phyloP scores from a whole-genome alignment of 2,797 vertebrate genomes.

The Lindbergichthys nudifrons region DNA sequence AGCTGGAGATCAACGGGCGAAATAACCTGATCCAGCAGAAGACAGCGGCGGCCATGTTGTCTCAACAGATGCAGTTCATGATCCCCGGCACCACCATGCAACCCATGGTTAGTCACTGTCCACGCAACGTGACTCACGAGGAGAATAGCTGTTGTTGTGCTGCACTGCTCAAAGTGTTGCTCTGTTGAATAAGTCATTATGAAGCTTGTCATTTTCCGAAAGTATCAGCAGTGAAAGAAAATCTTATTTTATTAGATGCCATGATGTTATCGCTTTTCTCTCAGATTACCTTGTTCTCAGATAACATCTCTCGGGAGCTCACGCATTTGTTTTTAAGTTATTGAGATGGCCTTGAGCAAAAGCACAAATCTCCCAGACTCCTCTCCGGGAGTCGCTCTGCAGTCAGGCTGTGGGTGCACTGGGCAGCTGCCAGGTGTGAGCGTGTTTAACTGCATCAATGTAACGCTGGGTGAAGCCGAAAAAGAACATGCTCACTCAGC shows the following conservation, averaged over 20 bases:
- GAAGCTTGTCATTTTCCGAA: no score
- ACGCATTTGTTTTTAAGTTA: not conserved
- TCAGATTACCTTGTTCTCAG: conserved; percentile 1
- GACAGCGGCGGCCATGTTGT: conserved; percentile 96
- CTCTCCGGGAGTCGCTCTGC: conserved; percentile 18
- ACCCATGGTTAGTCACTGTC: conserved; percentile 89
- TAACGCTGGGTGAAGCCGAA: conserved; percentile 37
- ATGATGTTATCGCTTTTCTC: not conserved
- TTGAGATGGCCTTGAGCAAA: conserved; percentile 48
- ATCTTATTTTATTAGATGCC: not conserved
- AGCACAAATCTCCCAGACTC: not conserved
- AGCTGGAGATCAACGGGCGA: conserved; percentile 96
- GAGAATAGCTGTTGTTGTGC: conserved; percentile 28
- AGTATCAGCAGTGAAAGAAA: not conserved
- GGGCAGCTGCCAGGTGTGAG: conserved; percentile 64
- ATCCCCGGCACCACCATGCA: conserved; percentile 94
- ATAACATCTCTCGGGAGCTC: conserved; percentile 1
- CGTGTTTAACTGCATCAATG: conserved; percentile 56
- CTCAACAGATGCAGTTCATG: conserved; percentile 98
- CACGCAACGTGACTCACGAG: conserved; percentile 17
- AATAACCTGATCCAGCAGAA: conserved; percentile 98
- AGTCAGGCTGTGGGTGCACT: conserved; percentile 23
- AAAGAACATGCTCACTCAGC: conserved; percentile 65
- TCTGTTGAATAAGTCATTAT: no score
- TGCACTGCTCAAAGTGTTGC: not conserved